These are phyloP conservation scores for Drosophila birchii DNA, from an alignment of 2,888 invertebrate genomes.

Conservation along the genomic window DNA sequence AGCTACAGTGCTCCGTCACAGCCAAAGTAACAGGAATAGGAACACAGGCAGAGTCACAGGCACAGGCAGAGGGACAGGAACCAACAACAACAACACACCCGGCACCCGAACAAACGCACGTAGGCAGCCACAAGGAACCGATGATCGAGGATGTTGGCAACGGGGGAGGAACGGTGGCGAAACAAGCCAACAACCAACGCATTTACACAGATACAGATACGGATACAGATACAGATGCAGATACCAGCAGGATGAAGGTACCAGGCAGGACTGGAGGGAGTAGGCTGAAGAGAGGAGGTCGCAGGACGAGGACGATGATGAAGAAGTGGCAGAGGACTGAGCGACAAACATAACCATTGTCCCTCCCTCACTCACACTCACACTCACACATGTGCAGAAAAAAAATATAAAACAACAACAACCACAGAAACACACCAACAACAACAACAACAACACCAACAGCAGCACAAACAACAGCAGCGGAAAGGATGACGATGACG, in stretches of 20 bases:
- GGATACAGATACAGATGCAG: slow-evolving; percentile 68
- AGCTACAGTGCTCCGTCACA: slow-evolving; percentile 34
- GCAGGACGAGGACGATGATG: slow-evolving; percentile 12
- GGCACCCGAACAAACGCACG: slow-evolving; percentile 41
- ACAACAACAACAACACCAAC: slow-evolving; percentile 33
- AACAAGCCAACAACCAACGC: slow-evolving; percentile 65
- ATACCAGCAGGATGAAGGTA: slow-evolving; percentile 37
- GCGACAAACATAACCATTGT: slow-evolving; percentile 53
- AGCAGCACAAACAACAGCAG: slow-evolving; percentile 35
- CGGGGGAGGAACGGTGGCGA: slow-evolving; percentile 29
- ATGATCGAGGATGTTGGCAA: slow-evolving; percentile 8
- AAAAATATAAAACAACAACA: slow-evolving; percentile 37
- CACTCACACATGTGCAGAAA: slow-evolving; percentile 60
- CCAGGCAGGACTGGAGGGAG: slow-evolving; percentile 13
- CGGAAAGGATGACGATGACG: slow-evolving; percentile 41
- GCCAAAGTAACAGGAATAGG: slow-evolving; percentile 69
- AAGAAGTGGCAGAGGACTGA: slow-evolving; percentile 38
- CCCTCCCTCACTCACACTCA: slow-evolving; percentile 63
- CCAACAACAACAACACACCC: slow-evolving; percentile 32
- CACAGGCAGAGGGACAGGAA: slow-evolving; percentile 55
- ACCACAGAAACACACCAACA: slow-evolving; percentile 8
- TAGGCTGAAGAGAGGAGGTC: slow-evolving; percentile 4
- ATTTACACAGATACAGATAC: slow-evolving; percentile 81
- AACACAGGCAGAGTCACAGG: slow-evolving; percentile 54
- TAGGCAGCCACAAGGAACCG: slow-evolving; percentile 13